These are phyloP conservation scores for Nebria salina DNA, from an alignment of 2,888 invertebrate species.

Conservation along the genomic window DNA sequence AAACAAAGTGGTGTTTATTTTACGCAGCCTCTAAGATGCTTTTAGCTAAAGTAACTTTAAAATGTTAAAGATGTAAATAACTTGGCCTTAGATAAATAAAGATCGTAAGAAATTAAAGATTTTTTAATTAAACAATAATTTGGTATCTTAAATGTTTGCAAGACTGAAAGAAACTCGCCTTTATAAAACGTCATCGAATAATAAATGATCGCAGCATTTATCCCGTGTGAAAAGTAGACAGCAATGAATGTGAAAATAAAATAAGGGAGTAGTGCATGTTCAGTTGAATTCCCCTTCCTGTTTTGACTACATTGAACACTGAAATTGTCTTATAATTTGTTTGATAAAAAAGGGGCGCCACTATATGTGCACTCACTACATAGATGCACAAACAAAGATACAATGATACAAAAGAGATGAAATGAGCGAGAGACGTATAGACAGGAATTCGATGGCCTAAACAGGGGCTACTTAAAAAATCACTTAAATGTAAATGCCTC, in stretches of 20 bases:
- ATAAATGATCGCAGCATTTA: not conserved
- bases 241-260: not conserved
- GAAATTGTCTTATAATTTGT: conserved; percentile 54
- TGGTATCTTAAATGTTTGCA: no score
- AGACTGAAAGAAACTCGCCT: no score
- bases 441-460: not conserved
- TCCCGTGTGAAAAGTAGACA: not conserved
- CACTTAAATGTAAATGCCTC: conserved; percentile 42
- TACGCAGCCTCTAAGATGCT: no score
- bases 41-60: no score
- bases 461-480: conserved; percentile 41
- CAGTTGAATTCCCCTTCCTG: conserved; percentile 48
- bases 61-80: no score
- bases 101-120: no score
- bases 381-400: not conserved
- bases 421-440: conserved; percentile 2
- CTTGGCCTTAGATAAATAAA: no score
- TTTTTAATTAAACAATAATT: no score
- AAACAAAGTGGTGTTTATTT: no score
- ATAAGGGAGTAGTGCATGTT: not conserved
- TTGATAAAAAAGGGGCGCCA: conserved; percentile 50
- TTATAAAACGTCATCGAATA: not conserved
- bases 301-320: conserved; percentile 50
- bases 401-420: not conserved
- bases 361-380: conserved; percentile 15